Evolutionary conservation across 2,113 vertebrate genomes (phyloP).

Genomic region (Pangasianodon hypophthalmus): DNA sequence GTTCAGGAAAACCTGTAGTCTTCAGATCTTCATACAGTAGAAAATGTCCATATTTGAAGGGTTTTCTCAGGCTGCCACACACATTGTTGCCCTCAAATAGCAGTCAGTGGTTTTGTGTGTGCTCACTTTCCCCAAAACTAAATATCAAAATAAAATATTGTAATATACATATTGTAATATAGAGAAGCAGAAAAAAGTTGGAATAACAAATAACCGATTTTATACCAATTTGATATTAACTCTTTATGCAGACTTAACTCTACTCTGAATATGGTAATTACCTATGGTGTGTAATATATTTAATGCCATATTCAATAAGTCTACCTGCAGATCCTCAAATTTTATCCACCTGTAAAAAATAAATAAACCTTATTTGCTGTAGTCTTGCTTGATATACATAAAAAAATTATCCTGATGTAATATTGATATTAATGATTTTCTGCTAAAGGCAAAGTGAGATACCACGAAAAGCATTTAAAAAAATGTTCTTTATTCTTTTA

Average conservation of each 20-base stretch:
- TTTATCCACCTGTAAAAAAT: neutral
- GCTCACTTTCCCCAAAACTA: neutral
- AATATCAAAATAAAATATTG: neutral
- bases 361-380: neutral
- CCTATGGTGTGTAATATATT: neutral
- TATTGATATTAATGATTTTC: neutral
- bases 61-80: neutral
- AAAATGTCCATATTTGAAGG: no score
- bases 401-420: neutral
- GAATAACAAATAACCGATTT: neutral
- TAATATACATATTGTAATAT: neutral
- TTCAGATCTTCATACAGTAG: no score
- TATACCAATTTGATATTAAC: neutral
- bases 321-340: neutral
- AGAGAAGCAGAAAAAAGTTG: neutral
- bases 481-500: neutral
- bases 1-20: no score
- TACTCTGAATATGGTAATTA: neutral
- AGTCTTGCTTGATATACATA: neutral
- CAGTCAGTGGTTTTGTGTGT: neutral
- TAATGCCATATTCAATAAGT: neutral
- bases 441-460: neutral
- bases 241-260: neutral
- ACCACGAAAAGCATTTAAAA: neutral
- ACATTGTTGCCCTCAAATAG: neutral